phyloP scores from a whole-genome alignment of 2,113 vertebrate species.

The Corythoichthys haematopterus region DNA sequence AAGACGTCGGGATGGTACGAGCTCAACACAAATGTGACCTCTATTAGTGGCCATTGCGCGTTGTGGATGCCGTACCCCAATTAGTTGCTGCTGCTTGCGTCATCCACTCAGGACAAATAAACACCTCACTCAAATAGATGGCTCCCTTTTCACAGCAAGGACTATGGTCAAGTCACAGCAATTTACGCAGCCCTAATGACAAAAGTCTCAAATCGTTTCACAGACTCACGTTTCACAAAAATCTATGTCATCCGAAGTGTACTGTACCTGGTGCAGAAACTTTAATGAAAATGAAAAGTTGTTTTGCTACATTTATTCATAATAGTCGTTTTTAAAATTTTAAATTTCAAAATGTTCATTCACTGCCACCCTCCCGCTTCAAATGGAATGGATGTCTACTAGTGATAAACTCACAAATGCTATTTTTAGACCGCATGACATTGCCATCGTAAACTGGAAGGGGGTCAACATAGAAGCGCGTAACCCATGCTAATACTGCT shows the following conservation, averaged over 20 bases:
- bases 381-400: no score
- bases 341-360: no score
- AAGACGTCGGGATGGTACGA: conserved; percentile 9
- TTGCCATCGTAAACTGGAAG: no score
- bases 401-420: no score
- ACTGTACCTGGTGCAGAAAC: background rate
- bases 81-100: background rate
- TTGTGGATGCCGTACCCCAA: background rate
- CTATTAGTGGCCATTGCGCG: no score
- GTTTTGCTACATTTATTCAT: no score
- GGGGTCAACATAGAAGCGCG: no score
- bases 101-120: background rate
- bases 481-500: no score
- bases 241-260: background rate
- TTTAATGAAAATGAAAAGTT: no score
- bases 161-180: background rate
- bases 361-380: no score
- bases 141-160: background rate
- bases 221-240: background rate
- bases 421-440: no score
- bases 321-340: no score
- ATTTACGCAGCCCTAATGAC: background rate
- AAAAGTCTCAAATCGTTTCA: background rate
- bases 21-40: background rate
- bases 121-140: background rate